Base-by-base conservation (phyloP, 2,113 vertebrate species). In the Pluvianellus socialis region DNA sequence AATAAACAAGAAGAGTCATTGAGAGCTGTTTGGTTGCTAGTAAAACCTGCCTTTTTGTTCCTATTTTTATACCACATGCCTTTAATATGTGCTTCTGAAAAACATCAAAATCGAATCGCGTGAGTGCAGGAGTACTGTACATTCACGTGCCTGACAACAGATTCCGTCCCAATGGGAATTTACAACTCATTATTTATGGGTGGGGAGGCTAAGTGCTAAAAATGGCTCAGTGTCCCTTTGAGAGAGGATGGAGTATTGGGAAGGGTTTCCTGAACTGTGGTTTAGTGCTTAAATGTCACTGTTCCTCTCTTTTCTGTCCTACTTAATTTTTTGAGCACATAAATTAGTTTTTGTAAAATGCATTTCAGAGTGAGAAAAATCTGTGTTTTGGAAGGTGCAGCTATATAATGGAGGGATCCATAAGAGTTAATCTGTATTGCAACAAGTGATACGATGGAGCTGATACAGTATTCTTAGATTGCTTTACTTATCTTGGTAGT, bases 401-500 rank as follows among this genome's bases (percentile, higher is more conserved):
- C 28, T 85, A 7, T 85, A 7, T 65, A 89, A 76, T 30, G 27
- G 53, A 76, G 53, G 27, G 19, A 47, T 92, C 73, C 38, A 10
- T 49, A 73, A 68, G 88, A 65, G 20, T 68, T 84, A 63, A 49
- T 55, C 56, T 53, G 24, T 68, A 23, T 66, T 79, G 77, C 80
- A 89, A 7, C 5, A 40, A 74, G n/a, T 35, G 49, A 72, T 30
- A 71, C 45, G 47, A 10, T 59, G 68, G 65, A 75, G 72, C 12
- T 50, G 52, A 84, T 81, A 49, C 14, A 58, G 61, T 90, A 72
- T 87, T 91, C 96, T 94, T 92, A 82, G 86, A 68, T 68, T 58
- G 66, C 44, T 95, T 95, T 85, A 58, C 63, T 45, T 91, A 67
- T 50, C 62, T 79, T 92, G 27, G n/a, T 44, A 79, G 67, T 79